Conservation (phyloP, 2,888 invertebrate genomes). For the Eurytoma adleriae region DNA sequence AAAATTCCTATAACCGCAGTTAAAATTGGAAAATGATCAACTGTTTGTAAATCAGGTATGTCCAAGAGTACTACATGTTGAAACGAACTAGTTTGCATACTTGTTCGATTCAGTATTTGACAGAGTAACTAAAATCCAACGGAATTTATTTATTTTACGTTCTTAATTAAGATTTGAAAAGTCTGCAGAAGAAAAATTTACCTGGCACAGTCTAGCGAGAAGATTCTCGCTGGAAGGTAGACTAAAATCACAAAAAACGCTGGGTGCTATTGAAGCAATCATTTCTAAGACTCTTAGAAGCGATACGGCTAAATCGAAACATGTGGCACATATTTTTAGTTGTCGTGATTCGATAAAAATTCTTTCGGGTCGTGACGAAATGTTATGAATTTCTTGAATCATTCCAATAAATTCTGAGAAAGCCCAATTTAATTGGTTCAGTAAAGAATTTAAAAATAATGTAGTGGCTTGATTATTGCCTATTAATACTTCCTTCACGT, state of each 20-base stretch:
- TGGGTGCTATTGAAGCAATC: slow-evolving; percentile 83
- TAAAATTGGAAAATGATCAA: slow-evolving; percentile 83
- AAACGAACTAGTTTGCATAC: slow-evolving; percentile 84
- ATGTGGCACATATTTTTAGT: slow-evolving; percentile 88
- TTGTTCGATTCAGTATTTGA: slow-evolving; percentile 87
- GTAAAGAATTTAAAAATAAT: slow-evolving; percentile 85
- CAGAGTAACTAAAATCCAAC: slow-evolving; percentile 81
- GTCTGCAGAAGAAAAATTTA: slow-evolving; percentile 60
- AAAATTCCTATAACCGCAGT: slow-evolving; percentile 83
- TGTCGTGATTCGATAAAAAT: slow-evolving; percentile 85
- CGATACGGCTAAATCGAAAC: slow-evolving; percentile 88
- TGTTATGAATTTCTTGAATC: slow-evolving; percentile 87
- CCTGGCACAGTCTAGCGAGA: slow-evolving; percentile 83
- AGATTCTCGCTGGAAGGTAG: slow-evolving; percentile 85
- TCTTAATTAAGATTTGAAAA: not conserved
- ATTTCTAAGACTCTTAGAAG: slow-evolving; percentile 88
- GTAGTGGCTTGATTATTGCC: slow-evolving; percentile 82
- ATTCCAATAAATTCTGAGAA: slow-evolving; percentile 92
- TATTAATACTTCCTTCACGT: slow-evolving; percentile 81
- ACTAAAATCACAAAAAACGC: slow-evolving; percentile 80
- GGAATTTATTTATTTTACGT: slow-evolving; percentile 37
- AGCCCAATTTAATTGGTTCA: slow-evolving; percentile 91
- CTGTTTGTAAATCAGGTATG: slow-evolving; percentile 81
- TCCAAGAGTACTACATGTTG: slow-evolving; percentile 81
- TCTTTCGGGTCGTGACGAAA: slow-evolving; percentile 78